Evolutionary conservation across 53 echinoderm and acorn worm genomes (phyloP), one percentile per base, ranked within the genome.

Genomic region (Zoroaster sp.): DNA sequence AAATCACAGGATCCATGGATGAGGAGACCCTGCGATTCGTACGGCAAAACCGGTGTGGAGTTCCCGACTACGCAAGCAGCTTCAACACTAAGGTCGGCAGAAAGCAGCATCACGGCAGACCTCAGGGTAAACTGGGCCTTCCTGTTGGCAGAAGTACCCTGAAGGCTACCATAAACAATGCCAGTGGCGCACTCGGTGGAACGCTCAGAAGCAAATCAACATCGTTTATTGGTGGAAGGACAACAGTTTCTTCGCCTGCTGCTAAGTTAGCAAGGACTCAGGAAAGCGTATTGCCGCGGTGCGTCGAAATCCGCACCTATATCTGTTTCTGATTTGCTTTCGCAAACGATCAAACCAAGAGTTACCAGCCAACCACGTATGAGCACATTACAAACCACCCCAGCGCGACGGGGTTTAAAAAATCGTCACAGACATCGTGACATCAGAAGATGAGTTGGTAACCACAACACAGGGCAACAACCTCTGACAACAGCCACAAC

Each of bases 31-130:
- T 89, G 17, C 51, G 89, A 28, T 74, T 99, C 3, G 93, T 99
- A 78, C 38, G 73, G 21, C 92, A 88, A 78, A 95, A 96, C 15
- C 66, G 99, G 65, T 99, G 99, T 45, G 99, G 96, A 31, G 92
- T 99, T n/a, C 91, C 99, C 0, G 99, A 99, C 69, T 74, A 78
- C 46, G 25, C 51, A 14, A 9, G 17, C 33, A 47, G 49, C 28
- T 33, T 34, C 13, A 77, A 80, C 63, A 53, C 12, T 11, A 54
- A 71, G 73, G 49, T 1, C 35, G 35, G 28, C 39, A 43, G 46
- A 35, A 55, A 36, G 49, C 7, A 4, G 12, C 51, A 11, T 15
- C 15, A n/a, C n/a, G n/a, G n/a, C n/a, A n/a, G n/a, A n/a, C n/a
- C n/a, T n/a, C n/a, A n/a, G 11, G 89, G 46, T 17, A 71, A 89